Conservation (phyloP, 2,888 invertebrate genomes). For the Dynastes hyllus region DNA sequence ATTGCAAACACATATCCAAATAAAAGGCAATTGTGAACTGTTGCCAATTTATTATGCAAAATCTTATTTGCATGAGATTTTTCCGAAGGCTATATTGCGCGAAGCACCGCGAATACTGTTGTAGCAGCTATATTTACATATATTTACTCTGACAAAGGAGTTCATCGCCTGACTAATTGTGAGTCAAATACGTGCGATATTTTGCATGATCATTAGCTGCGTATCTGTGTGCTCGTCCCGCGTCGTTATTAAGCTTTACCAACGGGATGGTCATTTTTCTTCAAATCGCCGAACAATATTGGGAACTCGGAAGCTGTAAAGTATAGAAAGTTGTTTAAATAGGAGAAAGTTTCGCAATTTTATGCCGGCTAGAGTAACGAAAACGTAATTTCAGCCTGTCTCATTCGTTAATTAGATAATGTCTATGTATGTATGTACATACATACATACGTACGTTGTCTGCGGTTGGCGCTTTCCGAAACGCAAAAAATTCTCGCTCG, state of each 20-base stretch:
- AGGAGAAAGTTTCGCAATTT: slow-evolving; percentile 40
- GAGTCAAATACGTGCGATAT: no score
- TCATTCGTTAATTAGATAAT: slow-evolving; percentile 13
- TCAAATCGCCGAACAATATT: slow-evolving; percentile 33
- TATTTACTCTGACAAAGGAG: no score
- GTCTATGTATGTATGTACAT: background rate
- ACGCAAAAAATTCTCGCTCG: background rate
- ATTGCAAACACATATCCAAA: no score
- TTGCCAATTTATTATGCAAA: background rate
- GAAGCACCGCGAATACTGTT: no score
- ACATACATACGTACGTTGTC: background rate
- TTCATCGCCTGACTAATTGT: no score
- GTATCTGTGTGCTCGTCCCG: background rate
- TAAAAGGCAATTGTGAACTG: no score
- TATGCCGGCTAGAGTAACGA: slow-evolving; percentile 18
- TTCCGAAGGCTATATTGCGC: no score
- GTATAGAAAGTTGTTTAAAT: slow-evolving; percentile 45
- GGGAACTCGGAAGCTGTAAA: slow-evolving; percentile 34
- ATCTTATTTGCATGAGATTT: background rate
- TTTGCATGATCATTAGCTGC: background rate
- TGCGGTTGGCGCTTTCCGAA: background rate
- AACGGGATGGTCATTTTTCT: slow-evolving; percentile 24
- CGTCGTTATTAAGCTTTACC: background rate
- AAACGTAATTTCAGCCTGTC: slow-evolving; percentile 14
- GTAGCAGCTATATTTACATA: no score